Evolutionary conservation across 2,797 vertebrate species (phyloP).

Genomic region (Atherinosoma microstoma): DNA sequence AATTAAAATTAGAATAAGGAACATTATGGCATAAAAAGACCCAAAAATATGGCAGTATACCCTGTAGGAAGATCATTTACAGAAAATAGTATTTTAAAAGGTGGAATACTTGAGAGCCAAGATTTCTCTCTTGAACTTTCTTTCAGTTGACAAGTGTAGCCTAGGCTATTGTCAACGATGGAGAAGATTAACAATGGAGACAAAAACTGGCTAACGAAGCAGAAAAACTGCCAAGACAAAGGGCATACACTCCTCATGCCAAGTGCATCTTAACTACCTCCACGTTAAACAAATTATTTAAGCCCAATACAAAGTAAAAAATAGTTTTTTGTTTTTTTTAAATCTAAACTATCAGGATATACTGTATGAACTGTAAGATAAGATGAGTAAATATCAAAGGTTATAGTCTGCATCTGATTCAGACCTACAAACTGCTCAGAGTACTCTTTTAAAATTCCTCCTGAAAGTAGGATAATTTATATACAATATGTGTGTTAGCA

Average conservation of each 20-base stretch:
- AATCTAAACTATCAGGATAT: neutral
- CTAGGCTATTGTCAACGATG: constrained; percentile 31
- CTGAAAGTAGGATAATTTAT: no score
- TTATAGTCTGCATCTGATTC: neutral
- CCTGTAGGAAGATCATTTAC: neutral
- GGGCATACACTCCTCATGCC: neutral
- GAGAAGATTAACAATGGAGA: constrained; percentile 37
- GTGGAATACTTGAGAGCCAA: neutral
- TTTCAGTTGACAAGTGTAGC: constrained; percentile 21
- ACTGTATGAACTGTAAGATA: neutral
- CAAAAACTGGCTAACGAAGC: constrained; percentile 40
- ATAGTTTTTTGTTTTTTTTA: neutral
- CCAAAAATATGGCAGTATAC: neutral
- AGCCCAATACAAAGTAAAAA: neutral
- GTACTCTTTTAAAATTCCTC: no score
- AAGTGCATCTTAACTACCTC: neutral
- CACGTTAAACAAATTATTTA: neutral
- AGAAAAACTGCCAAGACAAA: constrained; percentile 19
- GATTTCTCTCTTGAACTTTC: constrained; percentile 32
- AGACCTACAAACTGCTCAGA: no score
- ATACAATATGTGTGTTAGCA: no score
- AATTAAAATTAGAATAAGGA: neutral
- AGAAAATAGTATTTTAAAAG: neutral
- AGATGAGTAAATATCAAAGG: neutral
- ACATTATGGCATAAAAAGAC: neutral